Base-by-base conservation (phyloP, 2,888 invertebrate species). In the Caenorhabditis sp. region DNA sequence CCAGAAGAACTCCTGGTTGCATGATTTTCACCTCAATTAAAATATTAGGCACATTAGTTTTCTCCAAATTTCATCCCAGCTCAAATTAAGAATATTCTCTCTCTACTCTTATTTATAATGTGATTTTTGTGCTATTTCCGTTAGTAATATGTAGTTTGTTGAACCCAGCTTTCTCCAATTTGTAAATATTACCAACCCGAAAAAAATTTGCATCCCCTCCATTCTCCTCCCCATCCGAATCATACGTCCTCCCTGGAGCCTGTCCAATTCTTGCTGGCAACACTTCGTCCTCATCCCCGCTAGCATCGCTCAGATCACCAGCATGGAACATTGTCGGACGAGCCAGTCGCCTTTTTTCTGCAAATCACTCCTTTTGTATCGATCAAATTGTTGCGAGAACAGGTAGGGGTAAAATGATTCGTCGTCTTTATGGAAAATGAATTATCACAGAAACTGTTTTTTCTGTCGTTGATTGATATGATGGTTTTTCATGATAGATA, bases 311-410 rank as follows among this genome's bases (percentile, higher is more conserved):
- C 54, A 69, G 50, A 5, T 73, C 61, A 43, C 73, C 73, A n/a
- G 65, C 73, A 63, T 65, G 68, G 31, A 73, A 73, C 73, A 73
- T 73, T 31, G 65, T 50, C 4, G 65, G 21, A 26, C 68, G 73
- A 63, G 59, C 62, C 49, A 73, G 20, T 27, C 65, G 58, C 49
- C 62, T 62, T 54, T 62, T 68, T 62, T 68, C 68, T 68, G 65
- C 31, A 67, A 67, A n/a, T 36, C 49, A 64, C 58, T 38, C 57
- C 26, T 58, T 61, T 21, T 43, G 14, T 10, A 43, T 17, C 12
- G 14, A 43, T 43, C 43, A 43, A 43, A 10, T 43, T 17, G 10
- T 14, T 17, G 3, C 14, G 43, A 43, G 17, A 43, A 43, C 43
- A 43, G 43, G 43, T 43, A 43, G 43, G 12, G 12, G 14, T 10